Evolutionary conservation across 1,140 invertebrate species (phyloP).

Genomic region (Agraylea sexmaculata): DNA sequence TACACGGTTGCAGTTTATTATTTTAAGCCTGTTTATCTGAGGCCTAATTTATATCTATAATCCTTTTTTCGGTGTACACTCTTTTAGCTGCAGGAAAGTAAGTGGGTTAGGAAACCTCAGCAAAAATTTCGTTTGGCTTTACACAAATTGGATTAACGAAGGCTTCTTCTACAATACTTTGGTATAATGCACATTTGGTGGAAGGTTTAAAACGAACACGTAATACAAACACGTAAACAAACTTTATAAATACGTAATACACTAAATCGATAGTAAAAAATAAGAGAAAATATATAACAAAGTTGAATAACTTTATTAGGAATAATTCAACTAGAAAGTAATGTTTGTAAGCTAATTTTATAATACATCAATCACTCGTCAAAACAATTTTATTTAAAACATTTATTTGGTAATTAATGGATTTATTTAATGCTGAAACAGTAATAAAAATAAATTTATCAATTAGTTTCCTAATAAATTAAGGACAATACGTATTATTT

Average conservation of each 20-base stretch:
- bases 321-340: too few relatives aligned
- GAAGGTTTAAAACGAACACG: neutral
- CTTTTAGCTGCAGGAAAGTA: neutral
- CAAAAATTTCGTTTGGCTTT: conserved; percentile 19
- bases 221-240: neutral
- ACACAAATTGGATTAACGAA: conserved; percentile 19
- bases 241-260: neutral
- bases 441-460: too few relatives aligned
- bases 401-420: too few relatives aligned
- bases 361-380: too few relatives aligned
- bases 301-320: too few relatives aligned
- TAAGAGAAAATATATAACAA: too few relatives aligned
- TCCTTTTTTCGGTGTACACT: neutral
- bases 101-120: conserved; percentile 22
- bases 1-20: neutral
- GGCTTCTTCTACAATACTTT: conserved; percentile 4
- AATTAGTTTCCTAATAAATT: too few relatives aligned
- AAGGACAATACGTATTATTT: too few relatives aligned
- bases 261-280: conserved; percentile 1
- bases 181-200: neutral
- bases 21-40: neutral
- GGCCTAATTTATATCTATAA: neutral
- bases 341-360: too few relatives aligned
- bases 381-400: too few relatives aligned
- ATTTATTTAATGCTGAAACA: too few relatives aligned